phyloP scores from a whole-genome alignment of 37 sponge, comb jelly and placozoan species.

The Sycon ciliatum region DNA sequence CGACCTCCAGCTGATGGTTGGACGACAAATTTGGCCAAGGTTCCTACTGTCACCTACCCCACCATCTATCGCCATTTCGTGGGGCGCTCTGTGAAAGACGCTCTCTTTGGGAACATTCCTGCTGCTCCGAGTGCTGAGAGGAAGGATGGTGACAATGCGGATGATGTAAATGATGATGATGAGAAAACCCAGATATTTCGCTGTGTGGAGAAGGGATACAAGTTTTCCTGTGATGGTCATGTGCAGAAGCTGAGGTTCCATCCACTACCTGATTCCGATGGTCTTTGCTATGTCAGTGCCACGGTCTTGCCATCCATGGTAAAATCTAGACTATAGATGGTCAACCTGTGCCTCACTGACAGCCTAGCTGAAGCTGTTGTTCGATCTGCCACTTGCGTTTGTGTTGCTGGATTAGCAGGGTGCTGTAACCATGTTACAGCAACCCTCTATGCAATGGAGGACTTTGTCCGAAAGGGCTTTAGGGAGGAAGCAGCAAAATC shows the following conservation, averaged over 20 bases:
- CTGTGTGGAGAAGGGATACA: slow-evolving; percentile 23
- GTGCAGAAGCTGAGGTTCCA: slow-evolving; percentile 18
- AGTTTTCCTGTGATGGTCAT: slow-evolving; percentile 33
- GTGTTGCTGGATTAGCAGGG: slow-evolving; percentile 34
- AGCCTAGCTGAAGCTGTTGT: too few species aligned
- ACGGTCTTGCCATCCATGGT: slow-evolving; percentile 26
- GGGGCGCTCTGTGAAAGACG: slow-evolving; percentile 6
- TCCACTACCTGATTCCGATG: slow-evolving; percentile 22
- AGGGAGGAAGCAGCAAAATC: slow-evolving; percentile 12
- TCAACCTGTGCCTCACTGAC: slow-evolving; percentile 1
- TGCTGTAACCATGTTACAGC: slow-evolving; percentile 30
- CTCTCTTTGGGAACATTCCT: slow-evolving; percentile 20
- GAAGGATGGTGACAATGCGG: neutral
- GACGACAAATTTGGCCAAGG: slow-evolving; percentile 18
- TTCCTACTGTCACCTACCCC: slow-evolving; percentile 17
- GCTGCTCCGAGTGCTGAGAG: neutral
- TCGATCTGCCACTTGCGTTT: slow-evolving; percentile 26
- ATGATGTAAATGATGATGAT: too few species aligned
- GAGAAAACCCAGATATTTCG: too few species aligned
- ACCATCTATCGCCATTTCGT: slow-evolving; percentile 23
- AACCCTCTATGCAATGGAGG: slow-evolving; percentile 23
- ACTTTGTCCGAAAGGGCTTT: slow-evolving; percentile 25
- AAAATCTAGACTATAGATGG: slow-evolving; percentile 16
- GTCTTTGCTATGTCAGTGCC: slow-evolving; percentile 17
- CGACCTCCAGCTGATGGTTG: slow-evolving; percentile 11